Evolutionary conservation across 1,140 invertebrate species (phyloP).

Genomic region (Caenorhabditis briggsae): DNA sequence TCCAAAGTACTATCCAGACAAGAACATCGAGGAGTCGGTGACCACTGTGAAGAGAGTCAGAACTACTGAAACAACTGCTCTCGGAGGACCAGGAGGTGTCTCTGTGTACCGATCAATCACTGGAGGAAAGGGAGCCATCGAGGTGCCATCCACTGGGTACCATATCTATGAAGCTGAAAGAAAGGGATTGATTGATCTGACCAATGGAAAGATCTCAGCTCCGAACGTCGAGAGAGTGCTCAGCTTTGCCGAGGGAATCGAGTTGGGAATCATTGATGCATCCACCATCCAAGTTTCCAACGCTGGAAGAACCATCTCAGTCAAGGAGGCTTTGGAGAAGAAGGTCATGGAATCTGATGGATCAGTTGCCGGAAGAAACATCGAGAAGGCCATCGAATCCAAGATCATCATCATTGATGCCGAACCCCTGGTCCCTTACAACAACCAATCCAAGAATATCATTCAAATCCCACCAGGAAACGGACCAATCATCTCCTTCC

Average conservation of each 20-base stretch:
- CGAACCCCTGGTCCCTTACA: slow-evolving; percentile 70
- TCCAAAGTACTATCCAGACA: slow-evolving; percentile 76
- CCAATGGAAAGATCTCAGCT: slow-evolving; percentile 82
- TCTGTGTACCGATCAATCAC: slow-evolving; percentile 76
- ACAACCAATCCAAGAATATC: slow-evolving; percentile 72
- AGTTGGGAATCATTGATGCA: slow-evolving; percentile 84
- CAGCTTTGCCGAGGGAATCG: slow-evolving; percentile 85
- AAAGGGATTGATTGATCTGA: slow-evolving; percentile 85
- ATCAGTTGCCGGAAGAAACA: slow-evolving; percentile 85
- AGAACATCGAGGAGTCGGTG: slow-evolving; percentile 72
- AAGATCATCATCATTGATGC: slow-evolving; percentile 82
- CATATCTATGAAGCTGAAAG: slow-evolving; percentile 86
- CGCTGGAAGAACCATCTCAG: slow-evolving; percentile 85
- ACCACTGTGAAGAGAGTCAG: slow-evolving; percentile 77
- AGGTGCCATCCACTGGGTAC: slow-evolving; percentile 75
- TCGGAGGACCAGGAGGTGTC: slow-evolving; percentile 77
- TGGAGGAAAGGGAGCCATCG: slow-evolving; percentile 76
- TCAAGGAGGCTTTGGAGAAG: slow-evolving; percentile 87
- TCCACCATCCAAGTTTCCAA: slow-evolving; percentile 86
- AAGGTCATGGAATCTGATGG: slow-evolving; percentile 88
- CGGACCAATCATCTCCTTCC: slow-evolving; percentile 76
- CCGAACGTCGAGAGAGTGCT: slow-evolving; percentile 81
- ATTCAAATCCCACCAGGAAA: slow-evolving; percentile 75
- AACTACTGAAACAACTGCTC: slow-evolving; percentile 75
- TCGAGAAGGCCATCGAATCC: slow-evolving; percentile 86